These are phyloP conservation scores for Timandra comae DNA, from an alignment of 2,888 invertebrate genomes.

Conservation along the genomic window DNA sequence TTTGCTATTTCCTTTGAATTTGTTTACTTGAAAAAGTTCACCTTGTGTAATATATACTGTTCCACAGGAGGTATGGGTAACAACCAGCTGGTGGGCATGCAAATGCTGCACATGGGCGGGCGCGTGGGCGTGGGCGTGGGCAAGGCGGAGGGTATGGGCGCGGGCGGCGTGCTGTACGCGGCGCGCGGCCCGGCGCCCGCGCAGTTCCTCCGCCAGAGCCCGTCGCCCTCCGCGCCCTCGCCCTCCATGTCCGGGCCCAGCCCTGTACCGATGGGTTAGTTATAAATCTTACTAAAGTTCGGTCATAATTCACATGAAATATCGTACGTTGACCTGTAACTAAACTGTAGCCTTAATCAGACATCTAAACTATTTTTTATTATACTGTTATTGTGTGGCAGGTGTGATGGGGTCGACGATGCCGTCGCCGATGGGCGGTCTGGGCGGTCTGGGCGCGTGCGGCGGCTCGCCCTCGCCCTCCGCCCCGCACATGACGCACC, in stretches of 20 bases:
- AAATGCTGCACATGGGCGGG: slow-evolving; percentile 63
- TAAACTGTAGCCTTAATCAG: too few relatives aligned
- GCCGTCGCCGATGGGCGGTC: slow-evolving; percentile 60
- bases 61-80: slow-evolving; percentile 52
- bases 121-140: slow-evolving; percentile 41
- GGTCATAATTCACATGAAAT: too few relatives aligned
- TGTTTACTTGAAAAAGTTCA: not conserved
- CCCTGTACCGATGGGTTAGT: slow-evolving; percentile 69
- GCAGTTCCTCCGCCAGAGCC: slow-evolving; percentile 88
- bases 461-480: slow-evolving; percentile 79
- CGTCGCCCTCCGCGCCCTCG: slow-evolving; percentile 85
- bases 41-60: not conserved
- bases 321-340: too few relatives aligned
- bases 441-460: slow-evolving; percentile 64
- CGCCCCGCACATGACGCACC: slow-evolving; percentile 75
- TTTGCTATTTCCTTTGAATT: not conserved
- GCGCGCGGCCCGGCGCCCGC: slow-evolving; percentile 82
- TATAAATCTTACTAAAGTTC: too few relatives aligned
- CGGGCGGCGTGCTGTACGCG: slow-evolving; percentile 51
- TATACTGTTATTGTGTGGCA: too few relatives aligned
- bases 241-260: slow-evolving; percentile 79
- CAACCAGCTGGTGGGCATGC: slow-evolving; percentile 56
- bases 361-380: too few relatives aligned
- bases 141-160: slow-evolving; percentile 36
- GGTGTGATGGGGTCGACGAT: slow-evolving; percentile 61